Conservation (phyloP, 2,888 invertebrate genomes). For the Drosophila suboccidentalis region DNA sequence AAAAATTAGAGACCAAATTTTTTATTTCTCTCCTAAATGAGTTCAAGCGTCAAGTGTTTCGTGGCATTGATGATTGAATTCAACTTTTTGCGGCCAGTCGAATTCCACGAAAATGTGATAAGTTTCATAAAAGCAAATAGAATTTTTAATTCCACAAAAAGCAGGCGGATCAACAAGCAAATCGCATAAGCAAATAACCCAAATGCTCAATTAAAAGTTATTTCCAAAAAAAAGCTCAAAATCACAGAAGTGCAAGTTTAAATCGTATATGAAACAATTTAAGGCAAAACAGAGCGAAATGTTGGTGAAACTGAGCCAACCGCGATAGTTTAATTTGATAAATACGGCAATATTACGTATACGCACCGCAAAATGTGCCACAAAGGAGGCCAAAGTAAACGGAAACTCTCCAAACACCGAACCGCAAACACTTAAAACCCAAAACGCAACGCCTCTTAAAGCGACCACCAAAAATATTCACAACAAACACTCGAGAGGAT, state of each 20-base stretch:
- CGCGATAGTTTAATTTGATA: conserved; percentile 59
- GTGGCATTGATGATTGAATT: not conserved
- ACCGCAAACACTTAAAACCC: conserved; percentile 50
- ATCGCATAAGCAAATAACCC: conserved; percentile 33
- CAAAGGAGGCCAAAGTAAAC: conserved; percentile 57
- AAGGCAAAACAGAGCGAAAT: conserved; percentile 28
- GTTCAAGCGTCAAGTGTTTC: not conserved
- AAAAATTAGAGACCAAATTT: not conserved
- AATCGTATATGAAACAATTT: conserved; percentile 13
- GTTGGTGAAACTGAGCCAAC: conserved; percentile 32
- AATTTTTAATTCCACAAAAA: conserved; percentile 34
- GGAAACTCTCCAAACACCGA: conserved; percentile 55
- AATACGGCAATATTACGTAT: conserved; percentile 53
- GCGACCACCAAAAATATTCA: conserved; percentile 70
- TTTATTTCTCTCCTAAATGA: not conserved
- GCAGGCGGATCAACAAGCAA: conserved; percentile 25
- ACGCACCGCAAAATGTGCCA: conserved; percentile 60
- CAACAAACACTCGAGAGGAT: conserved; percentile 55
- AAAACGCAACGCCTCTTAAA: conserved; percentile 42
- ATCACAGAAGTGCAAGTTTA: conserved; percentile 8
- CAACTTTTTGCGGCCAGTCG: conserved; percentile 23
- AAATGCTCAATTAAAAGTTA: conserved; percentile 60
- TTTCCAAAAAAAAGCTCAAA: conserved; percentile 16
- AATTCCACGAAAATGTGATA: conserved; percentile 29
- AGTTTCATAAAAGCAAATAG: conserved; percentile 24